Evolutionary conservation across 2,113 vertebrate genomes (phyloP).

Genomic region (Origma solitaria): DNA sequence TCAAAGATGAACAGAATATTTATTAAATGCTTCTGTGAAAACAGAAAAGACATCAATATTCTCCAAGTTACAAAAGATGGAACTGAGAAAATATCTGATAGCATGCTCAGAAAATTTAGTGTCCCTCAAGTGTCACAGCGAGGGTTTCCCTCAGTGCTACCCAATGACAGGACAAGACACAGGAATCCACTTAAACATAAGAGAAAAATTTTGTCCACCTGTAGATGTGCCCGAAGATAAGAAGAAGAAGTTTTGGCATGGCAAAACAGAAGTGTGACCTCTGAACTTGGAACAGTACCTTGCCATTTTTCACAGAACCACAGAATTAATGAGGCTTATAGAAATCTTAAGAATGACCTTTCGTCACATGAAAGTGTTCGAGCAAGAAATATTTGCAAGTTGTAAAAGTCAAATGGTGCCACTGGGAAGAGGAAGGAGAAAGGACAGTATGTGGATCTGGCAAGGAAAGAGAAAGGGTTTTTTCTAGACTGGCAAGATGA

Average conservation of each 20-base stretch:
- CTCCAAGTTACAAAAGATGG: not conserved
- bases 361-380: not conserved
- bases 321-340: not conserved
- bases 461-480: not conserved
- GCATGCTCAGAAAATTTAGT: not conserved
- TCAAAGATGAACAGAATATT: not conserved
- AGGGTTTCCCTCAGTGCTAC: not conserved
- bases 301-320: not conserved
- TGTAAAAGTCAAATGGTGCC: not conserved
- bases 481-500: not conserved
- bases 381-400: not conserved
- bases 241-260: not conserved
- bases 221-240: not conserved
- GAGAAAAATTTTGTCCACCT: not conserved
- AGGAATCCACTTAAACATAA: not conserved
- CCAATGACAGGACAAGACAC: not conserved
- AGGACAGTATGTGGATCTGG: not conserved
- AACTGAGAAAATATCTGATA: not conserved
- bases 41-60: not conserved
- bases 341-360: not conserved
- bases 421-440: not conserved
- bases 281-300: not conserved
- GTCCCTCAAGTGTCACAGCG: not conserved
- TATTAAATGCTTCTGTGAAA: not conserved
- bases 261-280: not conserved